Conservation (phyloP, 2,797 vertebrate genomes). For the Cirrhinus molitorella region DNA sequence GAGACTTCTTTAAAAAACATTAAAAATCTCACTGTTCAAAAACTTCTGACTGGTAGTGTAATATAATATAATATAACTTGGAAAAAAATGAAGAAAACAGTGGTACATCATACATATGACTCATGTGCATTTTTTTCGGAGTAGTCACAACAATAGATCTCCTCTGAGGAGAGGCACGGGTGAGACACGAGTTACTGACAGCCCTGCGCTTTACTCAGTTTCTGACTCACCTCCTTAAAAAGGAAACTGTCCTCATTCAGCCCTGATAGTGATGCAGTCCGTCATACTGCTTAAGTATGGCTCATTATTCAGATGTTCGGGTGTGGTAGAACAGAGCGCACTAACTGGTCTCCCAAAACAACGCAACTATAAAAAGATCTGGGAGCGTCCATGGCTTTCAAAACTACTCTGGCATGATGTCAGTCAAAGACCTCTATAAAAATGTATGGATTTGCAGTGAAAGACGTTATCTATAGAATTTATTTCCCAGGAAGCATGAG, state of each 20-base stretch:
- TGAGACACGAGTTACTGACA: conserved; percentile 61
- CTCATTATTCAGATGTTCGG: conserved; percentile 65
- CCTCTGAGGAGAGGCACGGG: conserved; percentile 43
- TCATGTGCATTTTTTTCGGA: conserved; percentile 4
- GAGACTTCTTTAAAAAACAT: no score
- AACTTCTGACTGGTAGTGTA: not conserved
- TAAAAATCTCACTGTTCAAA: no score
- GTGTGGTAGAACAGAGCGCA: conserved; percentile 59
- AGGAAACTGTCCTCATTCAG: conserved; percentile 74
- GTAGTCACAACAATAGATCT: conserved; percentile 41
- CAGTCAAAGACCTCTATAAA: not conserved
- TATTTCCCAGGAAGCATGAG: not conserved
- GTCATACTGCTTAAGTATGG: conserved; percentile 65
- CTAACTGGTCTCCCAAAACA: conserved; percentile 18
- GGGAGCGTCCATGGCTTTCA: not conserved
- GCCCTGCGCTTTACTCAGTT: conserved; percentile 67
- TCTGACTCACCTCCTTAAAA: conserved; percentile 78
- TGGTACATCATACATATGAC: not conserved
- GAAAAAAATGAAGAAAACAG: not conserved
- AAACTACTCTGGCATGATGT: conserved; percentile 1
- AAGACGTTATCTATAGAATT: not conserved
- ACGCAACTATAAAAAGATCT: conserved; percentile 22
- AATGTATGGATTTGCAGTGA: not conserved
- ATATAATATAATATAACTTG: not conserved
- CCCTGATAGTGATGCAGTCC: conserved; percentile 61